Conservation (phyloP, 2,888 invertebrate genomes). For the Drosophila cyrtoloma region DNA sequence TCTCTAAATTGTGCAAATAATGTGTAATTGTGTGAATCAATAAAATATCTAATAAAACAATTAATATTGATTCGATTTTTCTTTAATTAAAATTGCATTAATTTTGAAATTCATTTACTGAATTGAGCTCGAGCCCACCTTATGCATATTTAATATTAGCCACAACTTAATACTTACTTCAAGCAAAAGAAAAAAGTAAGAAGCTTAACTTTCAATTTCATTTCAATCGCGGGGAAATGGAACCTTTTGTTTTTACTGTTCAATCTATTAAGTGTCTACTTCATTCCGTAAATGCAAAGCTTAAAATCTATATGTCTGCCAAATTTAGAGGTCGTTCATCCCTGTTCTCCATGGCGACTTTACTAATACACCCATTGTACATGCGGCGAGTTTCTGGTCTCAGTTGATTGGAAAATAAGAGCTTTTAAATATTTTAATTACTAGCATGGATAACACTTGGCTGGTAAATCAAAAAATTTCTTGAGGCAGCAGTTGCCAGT, state of each 20-base stretch:
- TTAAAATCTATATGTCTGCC: neutral
- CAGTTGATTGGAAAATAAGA: neutral
- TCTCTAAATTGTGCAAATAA: conserved; percentile 8
- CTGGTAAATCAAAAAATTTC: conserved; percentile 17
- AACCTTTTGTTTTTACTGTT: neutral
- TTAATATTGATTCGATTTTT: neutral
- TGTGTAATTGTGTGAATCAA: conserved; percentile 1
- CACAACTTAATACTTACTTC: neutral
- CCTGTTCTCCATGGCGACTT: neutral
- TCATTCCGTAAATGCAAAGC: neutral
- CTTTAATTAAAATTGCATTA: neutral
- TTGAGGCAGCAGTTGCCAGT: conserved; percentile 25
- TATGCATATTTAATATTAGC: neutral
- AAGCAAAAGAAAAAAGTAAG: neutral
- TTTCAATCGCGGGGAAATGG: too few species aligned
- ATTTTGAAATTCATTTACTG: neutral
- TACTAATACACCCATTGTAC: too few species aligned
- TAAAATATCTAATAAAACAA: neutral
- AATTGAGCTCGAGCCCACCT: neutral
- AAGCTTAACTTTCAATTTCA: neutral
- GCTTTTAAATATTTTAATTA: conserved; percentile 15
- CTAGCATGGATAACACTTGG: conserved; percentile 12
- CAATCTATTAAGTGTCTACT: neutral
- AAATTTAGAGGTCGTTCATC: neutral
- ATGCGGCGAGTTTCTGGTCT: neutral